Percentiles rank a stretch among this genome's conserved stretches.
These are phyloP conservation scores for Heptranchias perlo DNA, from an alignment of 2,113 vertebrate species.

Conservation along the genomic window DNA sequence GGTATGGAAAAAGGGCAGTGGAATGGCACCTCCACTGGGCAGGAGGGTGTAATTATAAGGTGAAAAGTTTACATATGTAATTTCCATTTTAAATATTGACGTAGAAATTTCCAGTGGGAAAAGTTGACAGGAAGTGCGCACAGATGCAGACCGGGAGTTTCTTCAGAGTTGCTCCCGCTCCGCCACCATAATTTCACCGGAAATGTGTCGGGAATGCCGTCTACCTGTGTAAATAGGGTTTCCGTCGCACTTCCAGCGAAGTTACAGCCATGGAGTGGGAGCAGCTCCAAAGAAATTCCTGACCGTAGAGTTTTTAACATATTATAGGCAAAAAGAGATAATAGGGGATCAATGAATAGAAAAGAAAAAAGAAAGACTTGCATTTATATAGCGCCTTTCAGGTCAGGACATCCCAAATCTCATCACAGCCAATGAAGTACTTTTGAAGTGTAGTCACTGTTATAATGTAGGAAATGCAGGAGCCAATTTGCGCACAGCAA, in stretches of 20 bases:
- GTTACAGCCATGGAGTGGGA: not conserved
- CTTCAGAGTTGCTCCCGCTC: not conserved
- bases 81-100: not conserved
- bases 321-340: not conserved
- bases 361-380: not conserved
- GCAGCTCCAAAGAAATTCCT: not conserved
- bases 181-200: not conserved
- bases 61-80: not conserved
- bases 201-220: not conserved
- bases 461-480: not conserved
- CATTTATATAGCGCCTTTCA: not conserved
- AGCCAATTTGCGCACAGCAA: not conserved
- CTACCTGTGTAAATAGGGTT: no score
- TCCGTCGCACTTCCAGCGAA: no score
- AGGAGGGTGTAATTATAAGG: not conserved
- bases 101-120: not conserved
- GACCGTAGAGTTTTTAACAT: not conserved
- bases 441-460: not conserved
- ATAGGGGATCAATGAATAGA: not conserved
- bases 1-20: not conserved
- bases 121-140: no score
- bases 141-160: not conserved
- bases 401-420: not conserved
- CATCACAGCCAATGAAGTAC: not conserved
- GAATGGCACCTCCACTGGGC: not conserved